Evolutionary conservation across 2,888 invertebrate species (phyloP), one percentile per base, ranked within the genome.

Genomic region (Drosophila kanekoi): DNA sequence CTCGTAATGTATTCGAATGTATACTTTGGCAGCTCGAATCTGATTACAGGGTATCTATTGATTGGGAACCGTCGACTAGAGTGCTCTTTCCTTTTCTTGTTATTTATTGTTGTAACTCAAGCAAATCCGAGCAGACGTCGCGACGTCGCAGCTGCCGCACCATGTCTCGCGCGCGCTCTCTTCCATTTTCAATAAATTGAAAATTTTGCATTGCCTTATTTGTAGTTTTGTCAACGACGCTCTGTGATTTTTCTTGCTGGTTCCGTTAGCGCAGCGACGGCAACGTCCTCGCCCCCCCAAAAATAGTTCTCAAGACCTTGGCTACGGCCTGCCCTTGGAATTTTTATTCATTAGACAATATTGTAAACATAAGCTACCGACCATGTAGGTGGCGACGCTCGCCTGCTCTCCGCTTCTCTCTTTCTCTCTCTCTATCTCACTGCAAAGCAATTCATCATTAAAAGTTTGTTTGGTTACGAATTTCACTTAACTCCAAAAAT

Each of bases 161-260:
- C 69, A 60, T 74, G 66, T 58, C 57, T 62, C 64, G 56, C 62
- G 56, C 62, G 41, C 71, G 62, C 72, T 79, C 77, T 72, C 66
- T 33, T 37, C 35, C 69, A 79, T 81, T 73, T 76, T 71, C 82
- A 81, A 83, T 79, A 88, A 72, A 80, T 77, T 76, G 57, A 72
- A 72, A 77, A 69, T 88, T 86, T 84, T 84, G 82, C 85, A 83
- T 86, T 87, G 68, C 85, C 85, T 86, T 86, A 79, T 86, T 88
- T 81, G 85, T 86, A 81, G 87, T 80, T 84, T 84, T 88, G 74
- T 72, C 80, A 77, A 74, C 74, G 61, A 37, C 53, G 51, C 52
- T 71, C 47, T 63, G 81, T 65, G 61, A 62, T 86, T 67, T 68
- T 72, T 77, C 64, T 67, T 56, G 72, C 48, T 72, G 69, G 58